Percentiles rank a stretch among this genome's conserved stretches.
phyloP scores from a whole-genome alignment of 2,797 vertebrate species.

The Cheirogaleus major region DNA sequence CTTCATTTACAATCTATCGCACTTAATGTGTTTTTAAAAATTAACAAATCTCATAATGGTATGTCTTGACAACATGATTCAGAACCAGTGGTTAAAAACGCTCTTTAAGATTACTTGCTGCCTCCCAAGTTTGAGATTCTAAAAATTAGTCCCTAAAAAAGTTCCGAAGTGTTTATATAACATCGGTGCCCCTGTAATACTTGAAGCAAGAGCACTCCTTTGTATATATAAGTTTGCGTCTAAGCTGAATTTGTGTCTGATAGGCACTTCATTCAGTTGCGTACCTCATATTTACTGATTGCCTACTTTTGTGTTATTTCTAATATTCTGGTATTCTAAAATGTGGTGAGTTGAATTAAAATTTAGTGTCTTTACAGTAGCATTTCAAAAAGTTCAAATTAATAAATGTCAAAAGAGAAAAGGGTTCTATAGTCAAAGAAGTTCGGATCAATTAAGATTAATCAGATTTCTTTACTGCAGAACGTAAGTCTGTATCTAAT shows the following conservation, averaged over 20 bases:
- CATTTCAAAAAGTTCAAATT: background rate
- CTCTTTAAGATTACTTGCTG: background rate
- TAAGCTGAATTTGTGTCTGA: background rate
- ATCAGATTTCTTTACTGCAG: background rate
- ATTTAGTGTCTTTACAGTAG: background rate
- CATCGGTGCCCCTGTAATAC: background rate
- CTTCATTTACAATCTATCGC: background rate
- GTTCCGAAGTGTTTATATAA: background rate
- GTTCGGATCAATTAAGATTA: background rate
- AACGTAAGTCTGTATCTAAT: background rate
- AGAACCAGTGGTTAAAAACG: background rate
- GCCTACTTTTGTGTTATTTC: background rate
- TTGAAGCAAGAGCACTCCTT: background rate
- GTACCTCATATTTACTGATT: background rate
- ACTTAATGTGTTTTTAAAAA: background rate
- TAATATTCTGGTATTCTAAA: background rate
- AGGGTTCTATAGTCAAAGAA: background rate
- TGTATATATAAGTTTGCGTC: background rate
- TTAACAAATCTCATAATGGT: background rate
- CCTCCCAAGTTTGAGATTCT: background rate
- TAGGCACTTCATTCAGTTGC: background rate
- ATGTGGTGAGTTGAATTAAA: background rate
- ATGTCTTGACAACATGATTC: background rate
- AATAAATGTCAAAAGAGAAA: slow-evolving; percentile 9
- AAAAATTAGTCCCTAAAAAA: background rate